Evolutionary conservation across 92 coral and sea anemone species (phyloP), one percentile per base, ranked within the genome.

Genomic region (Phenganax marumi): DNA sequence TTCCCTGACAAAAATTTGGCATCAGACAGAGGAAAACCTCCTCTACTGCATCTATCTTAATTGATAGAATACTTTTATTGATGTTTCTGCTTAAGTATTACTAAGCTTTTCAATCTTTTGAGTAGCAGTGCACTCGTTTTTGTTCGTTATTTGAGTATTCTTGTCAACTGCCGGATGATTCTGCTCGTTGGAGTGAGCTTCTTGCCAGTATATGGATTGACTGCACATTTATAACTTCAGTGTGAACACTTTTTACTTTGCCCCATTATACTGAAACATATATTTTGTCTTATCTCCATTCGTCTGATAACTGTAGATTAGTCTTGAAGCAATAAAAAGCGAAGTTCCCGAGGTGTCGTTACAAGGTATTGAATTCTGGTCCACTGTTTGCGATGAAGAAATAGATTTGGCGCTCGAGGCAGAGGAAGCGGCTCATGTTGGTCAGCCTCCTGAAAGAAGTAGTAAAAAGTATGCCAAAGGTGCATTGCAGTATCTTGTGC

Each of bases 291-390:
- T 19, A 60, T 58, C n/a, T 22, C 23, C 7, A 8, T 24, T 16
- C 49, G 17, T 25, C 52, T 50, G 69, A 53, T 81, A 51, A 23
- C 47, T 79, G 18, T 75, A 96, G 99, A 96, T 96, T 51, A 89
- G 92, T 22, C 53, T 92, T 23, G 91, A 87, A 16, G 99, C 99
- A 12, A 96, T 96, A 23, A 96, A 89, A 69, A 92, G 93, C 18
- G 90, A 88, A 0, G 23, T 82, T 10, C 91, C 88, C 52, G 98
- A 95, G 84, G 89, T 95, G 3, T 75, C 91, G 16, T 82, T 95
- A 24, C 98, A 96, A 87, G 99, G 99, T 52, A 89, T 96, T 58
- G 99, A 96, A 74, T 96, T 96, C 76, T 96, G 99, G 99, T 96
- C 99, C 0, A 85, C 99, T 0, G 93, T 96, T 1, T 96, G 99